These are phyloP conservation scores for Trematocara caparti DNA, from an alignment of 2,797 vertebrate species.

Conservation along the genomic window DNA sequence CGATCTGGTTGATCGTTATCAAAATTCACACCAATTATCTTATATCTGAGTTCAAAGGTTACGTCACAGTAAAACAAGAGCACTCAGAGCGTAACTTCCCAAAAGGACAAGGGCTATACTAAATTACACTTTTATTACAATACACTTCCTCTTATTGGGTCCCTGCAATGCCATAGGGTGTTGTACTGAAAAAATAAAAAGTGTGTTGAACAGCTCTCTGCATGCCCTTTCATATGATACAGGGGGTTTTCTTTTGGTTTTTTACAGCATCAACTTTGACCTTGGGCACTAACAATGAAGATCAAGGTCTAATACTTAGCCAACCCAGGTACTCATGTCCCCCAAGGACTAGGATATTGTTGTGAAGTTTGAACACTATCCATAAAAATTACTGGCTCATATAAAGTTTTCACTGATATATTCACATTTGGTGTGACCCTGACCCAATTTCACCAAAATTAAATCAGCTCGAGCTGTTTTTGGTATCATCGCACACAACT, in stretches of 20 bases:
- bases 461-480: neutral
- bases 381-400: neutral
- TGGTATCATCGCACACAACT: neutral
- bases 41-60: neutral
- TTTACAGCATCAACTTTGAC: neutral
- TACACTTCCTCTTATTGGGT: neutral
- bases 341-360: neutral
- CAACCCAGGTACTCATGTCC: neutral
- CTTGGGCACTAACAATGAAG: neutral
- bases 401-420: neutral
- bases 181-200: neutral
- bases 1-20: neutral
- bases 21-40: neutral
- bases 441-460: neutral
- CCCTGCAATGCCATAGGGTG: neutral
- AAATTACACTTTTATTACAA: neutral
- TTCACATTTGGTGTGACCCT: neutral
- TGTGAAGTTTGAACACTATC: neutral
- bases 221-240: neutral
- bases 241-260: accelerated
- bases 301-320: neutral
- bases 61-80: neutral
- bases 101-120: neutral
- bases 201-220: neutral
- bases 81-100: neutral